Conservation (phyloP, 2,113 vertebrate species). For the Strix aluco region DNA sequence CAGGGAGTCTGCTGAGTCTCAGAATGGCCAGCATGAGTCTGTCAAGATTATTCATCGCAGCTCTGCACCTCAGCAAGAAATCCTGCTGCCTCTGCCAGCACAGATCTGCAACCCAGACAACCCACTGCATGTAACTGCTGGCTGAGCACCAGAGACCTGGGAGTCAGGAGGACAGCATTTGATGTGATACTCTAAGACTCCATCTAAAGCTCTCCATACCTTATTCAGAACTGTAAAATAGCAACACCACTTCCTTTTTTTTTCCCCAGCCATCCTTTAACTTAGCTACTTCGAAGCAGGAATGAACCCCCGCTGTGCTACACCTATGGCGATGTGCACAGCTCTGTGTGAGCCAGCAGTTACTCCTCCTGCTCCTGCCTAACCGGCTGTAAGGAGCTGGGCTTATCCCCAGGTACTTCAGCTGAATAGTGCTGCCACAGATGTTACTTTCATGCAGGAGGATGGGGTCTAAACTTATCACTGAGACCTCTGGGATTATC, state of each 20-base stretch:
- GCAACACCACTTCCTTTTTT: background rate
- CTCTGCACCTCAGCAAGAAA: background rate
- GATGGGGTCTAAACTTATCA: background rate
- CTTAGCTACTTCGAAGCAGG: background rate
- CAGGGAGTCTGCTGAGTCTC: background rate
- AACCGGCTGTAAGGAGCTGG: background rate
- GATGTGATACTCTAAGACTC: background rate
- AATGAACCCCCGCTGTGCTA: background rate
- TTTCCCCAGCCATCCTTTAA: background rate
- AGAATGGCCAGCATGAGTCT: background rate
- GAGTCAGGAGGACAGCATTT: background rate
- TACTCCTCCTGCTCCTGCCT: accelerated
- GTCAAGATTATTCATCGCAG: background rate
- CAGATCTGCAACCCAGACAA: background rate
- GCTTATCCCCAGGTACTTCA: background rate
- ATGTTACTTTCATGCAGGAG: background rate
- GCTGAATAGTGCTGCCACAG: background rate
- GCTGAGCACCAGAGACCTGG: background rate
- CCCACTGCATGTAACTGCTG: background rate
- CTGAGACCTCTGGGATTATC: background rate
- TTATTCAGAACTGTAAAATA: background rate
- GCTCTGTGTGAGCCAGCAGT: background rate
- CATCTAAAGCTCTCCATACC: background rate
- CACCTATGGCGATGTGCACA: accelerated
- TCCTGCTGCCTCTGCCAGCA: background rate